Evolutionary conservation across 2,797 vertebrate genomes (phyloP).

Genomic region (Hypotaenidia okinawae): DNA sequence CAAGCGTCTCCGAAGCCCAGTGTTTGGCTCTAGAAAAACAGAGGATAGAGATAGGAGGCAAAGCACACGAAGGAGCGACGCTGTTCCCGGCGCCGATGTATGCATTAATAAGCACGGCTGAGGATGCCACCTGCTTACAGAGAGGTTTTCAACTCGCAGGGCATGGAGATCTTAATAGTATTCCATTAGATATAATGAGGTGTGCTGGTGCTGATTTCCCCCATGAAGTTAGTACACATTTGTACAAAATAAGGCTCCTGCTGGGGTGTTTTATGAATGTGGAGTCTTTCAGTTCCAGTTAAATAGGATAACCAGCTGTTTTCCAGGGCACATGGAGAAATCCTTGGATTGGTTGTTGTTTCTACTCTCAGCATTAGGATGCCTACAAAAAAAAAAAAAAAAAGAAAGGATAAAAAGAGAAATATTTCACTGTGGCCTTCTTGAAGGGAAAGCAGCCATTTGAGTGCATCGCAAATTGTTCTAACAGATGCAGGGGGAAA

Average conservation of each 20-base stretch:
- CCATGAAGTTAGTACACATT: conserved; percentile 12
- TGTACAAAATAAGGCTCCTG: conserved; percentile 56
- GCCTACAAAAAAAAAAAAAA: neutral
- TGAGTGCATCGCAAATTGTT: neutral
- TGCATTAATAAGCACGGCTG: neutral
- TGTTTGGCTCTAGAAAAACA: neutral
- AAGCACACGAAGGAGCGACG: neutral
- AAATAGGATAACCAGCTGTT: conserved; percentile 55
- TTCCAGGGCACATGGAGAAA: neutral
- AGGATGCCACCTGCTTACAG: conserved; percentile 51
- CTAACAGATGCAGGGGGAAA: neutral
- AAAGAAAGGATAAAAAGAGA: neutral
- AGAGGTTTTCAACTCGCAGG: conserved; percentile 6
- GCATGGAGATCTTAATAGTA: conserved; percentile 22
- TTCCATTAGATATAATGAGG: conserved; percentile 51
- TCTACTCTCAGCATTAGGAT: neutral
- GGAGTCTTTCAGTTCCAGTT: conserved; percentile 35
- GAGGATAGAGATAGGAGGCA: neutral
- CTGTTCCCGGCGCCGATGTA: neutral
- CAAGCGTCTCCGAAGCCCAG: rapidly evolving
- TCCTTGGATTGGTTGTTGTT: neutral
- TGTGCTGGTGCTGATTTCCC: neutral
- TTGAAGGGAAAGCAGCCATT: neutral
- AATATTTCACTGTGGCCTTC: neutral
- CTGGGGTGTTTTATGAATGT: conserved; percentile 31